Evolutionary conservation across 2,113 vertebrate species (phyloP).

Genomic region (Halcyon senegalensis): DNA sequence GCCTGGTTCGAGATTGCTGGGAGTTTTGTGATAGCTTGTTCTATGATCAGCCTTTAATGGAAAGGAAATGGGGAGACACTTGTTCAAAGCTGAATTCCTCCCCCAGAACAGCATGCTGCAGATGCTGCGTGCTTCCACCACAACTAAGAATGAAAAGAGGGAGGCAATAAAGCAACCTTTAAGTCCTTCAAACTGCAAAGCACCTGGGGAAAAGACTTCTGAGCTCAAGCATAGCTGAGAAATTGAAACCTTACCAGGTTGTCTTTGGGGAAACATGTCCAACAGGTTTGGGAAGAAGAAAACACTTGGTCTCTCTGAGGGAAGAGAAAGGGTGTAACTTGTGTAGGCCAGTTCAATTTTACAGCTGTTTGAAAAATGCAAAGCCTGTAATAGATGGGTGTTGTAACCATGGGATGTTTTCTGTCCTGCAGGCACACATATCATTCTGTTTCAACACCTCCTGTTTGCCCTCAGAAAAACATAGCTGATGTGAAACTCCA

Average conservation of each 20-base stretch:
- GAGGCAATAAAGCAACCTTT: background rate
- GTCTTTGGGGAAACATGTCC: background rate
- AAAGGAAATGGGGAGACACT: background rate
- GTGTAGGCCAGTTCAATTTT: background rate
- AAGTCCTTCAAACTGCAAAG: background rate
- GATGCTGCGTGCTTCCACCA: background rate
- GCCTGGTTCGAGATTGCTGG: background rate
- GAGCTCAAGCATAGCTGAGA: background rate
- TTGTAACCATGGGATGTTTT: constrained; percentile 29
- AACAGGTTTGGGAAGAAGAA: background rate
- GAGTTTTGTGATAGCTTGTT: background rate
- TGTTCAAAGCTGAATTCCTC: background rate
- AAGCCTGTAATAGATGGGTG: background rate
- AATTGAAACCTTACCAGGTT: background rate
- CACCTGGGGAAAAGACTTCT: background rate
- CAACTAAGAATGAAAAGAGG: background rate
- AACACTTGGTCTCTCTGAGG: background rate
- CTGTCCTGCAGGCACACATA: constrained; percentile 85
- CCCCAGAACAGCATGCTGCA: background rate
- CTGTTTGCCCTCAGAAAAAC: constrained; percentile 83
- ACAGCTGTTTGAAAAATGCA: background rate
- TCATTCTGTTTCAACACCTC: constrained; percentile 85
- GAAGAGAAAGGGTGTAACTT: background rate
- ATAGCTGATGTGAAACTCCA: constrained; percentile 86
- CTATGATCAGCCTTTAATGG: background rate